These are phyloP conservation scores for Yasuhikotakia modesta DNA, from an alignment of 2,797 vertebrate species.

Conservation along the genomic window DNA sequence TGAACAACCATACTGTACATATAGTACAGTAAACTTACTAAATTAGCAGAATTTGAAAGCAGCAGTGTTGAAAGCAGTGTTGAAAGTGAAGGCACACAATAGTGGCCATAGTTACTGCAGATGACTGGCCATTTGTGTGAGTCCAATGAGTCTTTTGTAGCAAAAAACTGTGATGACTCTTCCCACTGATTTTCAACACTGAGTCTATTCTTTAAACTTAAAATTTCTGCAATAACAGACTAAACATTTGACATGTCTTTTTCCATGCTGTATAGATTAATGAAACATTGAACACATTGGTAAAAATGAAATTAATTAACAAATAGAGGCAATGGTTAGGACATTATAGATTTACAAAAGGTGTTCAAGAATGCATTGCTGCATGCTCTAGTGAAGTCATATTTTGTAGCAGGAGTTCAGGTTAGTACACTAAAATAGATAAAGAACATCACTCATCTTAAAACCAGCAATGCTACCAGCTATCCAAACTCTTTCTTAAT, in stretches of 20 bases:
- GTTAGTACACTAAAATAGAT: slow-evolving; percentile 43
- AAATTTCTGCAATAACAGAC: slow-evolving; percentile 24
- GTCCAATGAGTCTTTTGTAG: slow-evolving; percentile 42
- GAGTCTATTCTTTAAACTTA: slow-evolving; percentile 38
- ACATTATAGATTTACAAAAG: not conserved
- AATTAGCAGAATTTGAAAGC: too few species aligned
- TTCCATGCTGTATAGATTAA: not conserved
- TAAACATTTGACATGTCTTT: slow-evolving; percentile 20
- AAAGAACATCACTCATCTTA: slow-evolving; percentile 64
- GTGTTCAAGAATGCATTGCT: not conserved
- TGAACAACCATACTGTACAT: too few species aligned
- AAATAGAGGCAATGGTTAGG: not conserved
- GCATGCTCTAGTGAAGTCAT: not conserved
- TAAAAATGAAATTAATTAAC: not conserved
- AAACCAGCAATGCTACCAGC: slow-evolving; percentile 66
- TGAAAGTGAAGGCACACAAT: not conserved
- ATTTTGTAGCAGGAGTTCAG: slow-evolving; percentile 4
- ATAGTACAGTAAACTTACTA: too few species aligned
- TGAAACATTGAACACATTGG: too few species aligned
- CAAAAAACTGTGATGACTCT: not conserved
- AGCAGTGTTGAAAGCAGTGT: too few species aligned
- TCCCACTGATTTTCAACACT: slow-evolving; percentile 37
- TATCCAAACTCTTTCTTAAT: slow-evolving; percentile 66
- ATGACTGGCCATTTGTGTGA: slow-evolving; percentile 35
- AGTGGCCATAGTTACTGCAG: not conserved